Evolutionary conservation across 2,888 invertebrate species (phyloP).

Genomic region (Scaptomyza polygonia): DNA sequence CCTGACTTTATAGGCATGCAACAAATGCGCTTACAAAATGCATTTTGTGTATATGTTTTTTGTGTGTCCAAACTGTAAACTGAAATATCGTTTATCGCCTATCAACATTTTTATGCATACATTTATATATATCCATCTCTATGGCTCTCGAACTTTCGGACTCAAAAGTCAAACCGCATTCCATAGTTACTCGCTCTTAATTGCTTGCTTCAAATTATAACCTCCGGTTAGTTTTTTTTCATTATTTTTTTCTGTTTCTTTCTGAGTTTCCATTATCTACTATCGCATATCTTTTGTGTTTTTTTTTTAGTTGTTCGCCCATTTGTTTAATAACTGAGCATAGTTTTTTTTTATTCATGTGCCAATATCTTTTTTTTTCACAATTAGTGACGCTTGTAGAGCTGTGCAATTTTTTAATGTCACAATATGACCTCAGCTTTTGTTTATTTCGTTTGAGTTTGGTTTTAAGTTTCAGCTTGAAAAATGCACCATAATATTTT

Average conservation of each 20-base stretch:
- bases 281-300: conserved; percentile 26
- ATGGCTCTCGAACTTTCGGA: conserved; percentile 1
- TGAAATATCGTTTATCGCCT: conserved; percentile 64
- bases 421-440: conserved; percentile 69
- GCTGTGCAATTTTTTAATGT: conserved; percentile 58
- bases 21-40: conserved; percentile 42
- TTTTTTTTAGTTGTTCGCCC: conserved; percentile 6
- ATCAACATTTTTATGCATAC: background rate
- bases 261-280: conserved; percentile 32
- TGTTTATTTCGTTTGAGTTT: conserved; percentile 2
- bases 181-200: conserved; percentile 52
- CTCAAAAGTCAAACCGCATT: conserved; percentile 42
- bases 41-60: too few relatives aligned
- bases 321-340: conserved; percentile 29
- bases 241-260: conserved; percentile 9
- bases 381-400: conserved; percentile 30
- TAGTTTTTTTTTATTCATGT: too few relatives aligned
- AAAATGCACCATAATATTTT: conserved; percentile 46
- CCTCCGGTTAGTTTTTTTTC: conserved; percentile 41
- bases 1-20: conserved; percentile 35
- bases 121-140: conserved; percentile 29
- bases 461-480: conserved; percentile 48
- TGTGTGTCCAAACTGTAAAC: too few relatives aligned
- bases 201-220: conserved; percentile 67
- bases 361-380: conserved; percentile 7